Conservation (phyloP, 2,113 vertebrate species). For the Tilapia sparmanii region DNA sequence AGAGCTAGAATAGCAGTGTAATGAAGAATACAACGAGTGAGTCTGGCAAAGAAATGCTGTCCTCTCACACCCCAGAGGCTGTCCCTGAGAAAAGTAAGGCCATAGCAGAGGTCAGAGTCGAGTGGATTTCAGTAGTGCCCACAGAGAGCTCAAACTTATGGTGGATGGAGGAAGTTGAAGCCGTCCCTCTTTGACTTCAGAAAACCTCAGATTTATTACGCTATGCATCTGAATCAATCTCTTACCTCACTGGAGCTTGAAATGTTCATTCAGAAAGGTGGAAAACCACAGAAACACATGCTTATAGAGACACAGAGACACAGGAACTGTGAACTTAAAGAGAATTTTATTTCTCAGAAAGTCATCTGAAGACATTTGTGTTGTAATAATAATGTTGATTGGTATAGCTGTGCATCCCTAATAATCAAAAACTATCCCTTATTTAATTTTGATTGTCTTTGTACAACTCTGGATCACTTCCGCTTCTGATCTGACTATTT, state of each 20-base stretch:
- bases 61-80: neutral
- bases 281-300: neutral
- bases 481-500: neutral
- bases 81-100: neutral
- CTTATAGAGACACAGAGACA: neutral
- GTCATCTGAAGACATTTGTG: neutral
- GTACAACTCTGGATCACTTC: neutral
- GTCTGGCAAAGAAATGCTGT: neutral
- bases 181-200: neutral
- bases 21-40: neutral
- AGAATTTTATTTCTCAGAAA: neutral
- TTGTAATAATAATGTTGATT: neutral
- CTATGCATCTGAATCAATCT: neutral
- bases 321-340: neutral
- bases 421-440: neutral
- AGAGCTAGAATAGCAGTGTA: neutral
- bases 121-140: neutral
- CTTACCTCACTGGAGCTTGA: neutral
- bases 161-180: neutral
- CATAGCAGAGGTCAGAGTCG: neutral
- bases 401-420: neutral
- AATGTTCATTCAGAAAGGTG: neutral
- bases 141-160: neutral
- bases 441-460: neutral
- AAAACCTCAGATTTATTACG: neutral